Percentiles rank a stretch among this genome's conserved stretches.
Conservation (phyloP, 1,140 invertebrate species). For the Phymorhynchus buccinoides region DNA sequence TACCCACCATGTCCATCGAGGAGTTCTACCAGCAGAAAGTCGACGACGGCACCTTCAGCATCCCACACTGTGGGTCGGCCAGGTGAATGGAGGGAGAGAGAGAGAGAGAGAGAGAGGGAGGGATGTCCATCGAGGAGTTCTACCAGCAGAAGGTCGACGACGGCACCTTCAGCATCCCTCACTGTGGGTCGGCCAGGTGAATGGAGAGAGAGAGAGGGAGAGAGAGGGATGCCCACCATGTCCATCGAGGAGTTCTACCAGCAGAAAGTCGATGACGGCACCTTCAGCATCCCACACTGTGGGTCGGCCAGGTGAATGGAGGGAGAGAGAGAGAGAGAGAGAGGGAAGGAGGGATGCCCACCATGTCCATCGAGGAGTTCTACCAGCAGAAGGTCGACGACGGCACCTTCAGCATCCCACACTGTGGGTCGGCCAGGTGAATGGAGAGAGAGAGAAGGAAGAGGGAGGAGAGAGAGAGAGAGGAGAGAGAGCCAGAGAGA, state of each 20-base stretch:
- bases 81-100: too few relatives aligned
- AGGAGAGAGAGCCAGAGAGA: too few relatives aligned
- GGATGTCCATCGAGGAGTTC: conserved; percentile 96
- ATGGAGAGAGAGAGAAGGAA: background rate
- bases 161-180: conserved; percentile 55
- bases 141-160: conserved; percentile 84
- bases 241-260: conserved; percentile 97
- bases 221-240: conserved; percentile 88
- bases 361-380: conserved; percentile 95
- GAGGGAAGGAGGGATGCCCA: conserved; percentile 78
- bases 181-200: conserved; percentile 43
- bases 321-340: background rate
- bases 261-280: conserved; percentile 77
- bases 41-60: conserved; percentile 58
- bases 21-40: conserved; percentile 93
- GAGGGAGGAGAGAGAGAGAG: background rate
- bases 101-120: too few relatives aligned
- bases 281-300: conserved; percentile 49
- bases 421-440: conserved; percentile 36
- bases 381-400: conserved; percentile 84
- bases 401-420: conserved; percentile 55
- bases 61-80: conserved; percentile 32
- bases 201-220: too few relatives aligned
- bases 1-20: conserved; percentile 92
- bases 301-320: conserved; percentile 38